phyloP scores from a whole-genome alignment of 35 echinoderm and acorn worm genomes.

The Ptychodera flava region DNA sequence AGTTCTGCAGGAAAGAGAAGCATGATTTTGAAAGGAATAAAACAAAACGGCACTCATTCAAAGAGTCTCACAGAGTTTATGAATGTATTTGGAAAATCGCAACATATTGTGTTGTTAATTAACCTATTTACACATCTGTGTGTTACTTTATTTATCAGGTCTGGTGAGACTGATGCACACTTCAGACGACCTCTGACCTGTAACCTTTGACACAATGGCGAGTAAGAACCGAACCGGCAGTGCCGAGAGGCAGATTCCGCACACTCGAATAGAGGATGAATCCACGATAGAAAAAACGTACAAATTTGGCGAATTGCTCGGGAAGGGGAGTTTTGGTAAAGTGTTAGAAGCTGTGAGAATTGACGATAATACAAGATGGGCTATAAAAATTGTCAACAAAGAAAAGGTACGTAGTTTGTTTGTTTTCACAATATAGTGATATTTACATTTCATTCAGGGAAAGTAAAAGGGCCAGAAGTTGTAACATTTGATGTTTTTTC shows the following conservation, averaged over 20 bases:
- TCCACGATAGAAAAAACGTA: constrained; percentile 73
- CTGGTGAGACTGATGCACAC: background rate
- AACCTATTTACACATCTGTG: no score
- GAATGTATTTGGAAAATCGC: no score
- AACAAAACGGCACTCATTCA: no score
- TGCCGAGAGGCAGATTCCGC: constrained; percentile 41
- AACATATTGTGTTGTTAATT: no score
- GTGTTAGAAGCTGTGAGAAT: constrained; percentile 62
- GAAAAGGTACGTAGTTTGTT: constrained; percentile 85
- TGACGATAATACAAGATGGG: constrained; percentile 68
- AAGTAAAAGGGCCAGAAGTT: no score
- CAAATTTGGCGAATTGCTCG: constrained; percentile 58
- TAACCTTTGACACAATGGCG: constrained; percentile 6
- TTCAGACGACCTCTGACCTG: background rate
- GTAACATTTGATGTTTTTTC: no score
- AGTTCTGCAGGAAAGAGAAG: no score
- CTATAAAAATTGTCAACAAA: constrained; percentile 97
- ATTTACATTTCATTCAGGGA: no score
- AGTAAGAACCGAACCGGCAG: constrained; percentile 13
- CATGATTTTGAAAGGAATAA: no score
- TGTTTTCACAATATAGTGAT: no score
- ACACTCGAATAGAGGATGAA: constrained; percentile 88
- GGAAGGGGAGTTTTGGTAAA: constrained; percentile 85
- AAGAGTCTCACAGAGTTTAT: no score
- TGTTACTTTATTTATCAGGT: no score